Base-by-base conservation (phyloP, 2,797 vertebrate genomes). In the Phoeniculus purpureus region DNA sequence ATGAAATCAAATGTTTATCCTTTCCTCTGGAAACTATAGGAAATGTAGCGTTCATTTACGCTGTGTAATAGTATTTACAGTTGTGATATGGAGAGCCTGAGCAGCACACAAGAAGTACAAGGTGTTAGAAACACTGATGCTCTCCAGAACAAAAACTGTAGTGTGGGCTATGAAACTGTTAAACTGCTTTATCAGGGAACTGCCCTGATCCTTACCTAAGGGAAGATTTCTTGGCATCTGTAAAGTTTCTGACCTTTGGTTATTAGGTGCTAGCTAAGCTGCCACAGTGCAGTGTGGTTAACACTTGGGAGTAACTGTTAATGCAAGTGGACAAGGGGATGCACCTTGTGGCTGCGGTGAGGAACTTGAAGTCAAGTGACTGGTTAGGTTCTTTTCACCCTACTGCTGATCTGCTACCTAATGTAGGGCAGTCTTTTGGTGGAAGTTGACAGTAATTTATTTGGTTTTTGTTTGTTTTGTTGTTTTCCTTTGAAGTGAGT, bases 21-120 rank as follows among this genome's bases (percentile, higher is more conserved):
- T 89, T 94, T 92, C 90, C 94, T 87, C 94, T 76, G 67, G 92
- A 94, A 96, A n/a, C 91, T 95, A 93, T 95, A 95, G 95, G 94
- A 93, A 94, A 87, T 40, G 56, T 80, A 54, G 66, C 2, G 9
- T 70, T 93, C 25, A 1, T 1, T 26, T 85, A 65, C 37, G 0
- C 75, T 87, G 81, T 70, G 51, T 94, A 92, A 90, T 37, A 21
- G 32, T 55, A 34, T 66, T 89, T 83, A 81, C 76, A 72, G 77
- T 94, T 74, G 78, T 0, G 55, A 60, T 61, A 77, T 83, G 72
- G 88, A 62, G 31, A 78, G 85, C 56, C 61, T 0, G 19, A 29
- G 54, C 1, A 16, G 48, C 50, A 25, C 1, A 1, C 2, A 1
- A 25, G 56, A 26, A 43, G 54, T 18, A 22, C 0, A 9, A 52